Evolutionary conservation across 2,113 vertebrate species (phyloP).

Genomic region (Trichechus manatus): DNA sequence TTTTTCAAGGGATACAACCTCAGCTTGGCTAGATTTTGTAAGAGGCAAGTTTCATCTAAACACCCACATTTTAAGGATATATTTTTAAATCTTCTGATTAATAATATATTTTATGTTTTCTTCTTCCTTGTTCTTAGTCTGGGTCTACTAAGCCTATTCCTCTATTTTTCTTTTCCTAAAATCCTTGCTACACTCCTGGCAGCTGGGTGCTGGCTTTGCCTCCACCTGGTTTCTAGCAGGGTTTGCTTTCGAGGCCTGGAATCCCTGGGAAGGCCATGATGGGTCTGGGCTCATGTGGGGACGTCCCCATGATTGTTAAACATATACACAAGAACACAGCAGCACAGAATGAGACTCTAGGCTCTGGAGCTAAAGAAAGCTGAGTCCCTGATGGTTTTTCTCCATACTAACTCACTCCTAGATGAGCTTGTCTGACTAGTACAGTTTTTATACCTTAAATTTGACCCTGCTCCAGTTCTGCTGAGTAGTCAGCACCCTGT

Average conservation of each 20-base stretch:
- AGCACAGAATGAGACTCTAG: background rate
- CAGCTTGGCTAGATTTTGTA: background rate
- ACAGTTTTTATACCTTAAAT: background rate
- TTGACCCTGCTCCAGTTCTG: background rate
- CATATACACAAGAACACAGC: no score
- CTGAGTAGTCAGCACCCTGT: background rate
- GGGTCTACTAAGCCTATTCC: background rate
- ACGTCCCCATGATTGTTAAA: background rate
- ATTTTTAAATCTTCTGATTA: background rate
- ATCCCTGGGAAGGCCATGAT: no score
- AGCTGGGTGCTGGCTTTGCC: background rate
- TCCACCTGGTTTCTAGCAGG: no score
- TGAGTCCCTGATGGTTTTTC: background rate
- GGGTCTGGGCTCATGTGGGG: background rate
- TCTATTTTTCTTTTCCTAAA: background rate
- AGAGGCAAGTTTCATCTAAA: background rate
- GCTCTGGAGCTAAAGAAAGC: background rate
- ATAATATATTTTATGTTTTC: background rate
- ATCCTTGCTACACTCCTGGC: background rate
- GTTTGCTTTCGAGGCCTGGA: background rate
- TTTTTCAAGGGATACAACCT: background rate
- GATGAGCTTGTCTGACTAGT: background rate
- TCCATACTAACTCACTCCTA: background rate
- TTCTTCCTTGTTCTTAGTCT: background rate
- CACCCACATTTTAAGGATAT: background rate